Percentiles rank a stretch among this genome's conserved stretches.
Evolutionary conservation across 1,140 invertebrate species (phyloP).

Genomic region (Pararge aegeria): DNA sequence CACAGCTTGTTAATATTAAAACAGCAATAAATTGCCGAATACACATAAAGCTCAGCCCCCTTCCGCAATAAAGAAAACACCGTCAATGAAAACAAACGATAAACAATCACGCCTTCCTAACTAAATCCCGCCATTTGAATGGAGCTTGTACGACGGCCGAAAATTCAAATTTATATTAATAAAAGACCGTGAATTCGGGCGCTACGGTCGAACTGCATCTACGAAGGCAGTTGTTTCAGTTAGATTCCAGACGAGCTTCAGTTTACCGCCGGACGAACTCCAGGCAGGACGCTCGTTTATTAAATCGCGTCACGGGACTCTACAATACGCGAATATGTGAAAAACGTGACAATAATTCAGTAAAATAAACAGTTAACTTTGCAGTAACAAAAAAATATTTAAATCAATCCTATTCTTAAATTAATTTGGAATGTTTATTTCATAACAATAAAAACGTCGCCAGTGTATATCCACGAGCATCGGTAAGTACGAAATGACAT

Average conservation of each 20-base stretch:
- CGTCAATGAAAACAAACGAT: conserved; percentile 19
- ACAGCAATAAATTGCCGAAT: not conserved
- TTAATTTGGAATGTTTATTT: conserved; percentile 13
- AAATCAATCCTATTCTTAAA: not conserved
- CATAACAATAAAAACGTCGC: conserved; percentile 12
- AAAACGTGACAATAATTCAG: conserved; percentile 8
- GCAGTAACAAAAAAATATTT: not conserved
- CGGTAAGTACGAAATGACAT: conserved; percentile 28
- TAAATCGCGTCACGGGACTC: not conserved
- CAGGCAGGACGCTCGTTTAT: conserved; percentile 44
- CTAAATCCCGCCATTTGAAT: conserved; percentile 26
- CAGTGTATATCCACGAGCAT: conserved; percentile 17
- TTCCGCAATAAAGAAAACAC: not conserved
- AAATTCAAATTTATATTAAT: conserved; percentile 45
- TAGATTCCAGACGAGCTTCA: conserved; percentile 35
- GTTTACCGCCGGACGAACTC: conserved; percentile 38
- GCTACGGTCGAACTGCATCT: conserved; percentile 54
- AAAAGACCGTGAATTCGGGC: conserved; percentile 46
- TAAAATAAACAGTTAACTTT: not conserved
- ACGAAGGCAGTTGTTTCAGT: conserved; percentile 42
- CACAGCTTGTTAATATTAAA: not conserved
- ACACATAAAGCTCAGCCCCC: not conserved
- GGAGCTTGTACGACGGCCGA: conserved; percentile 27
- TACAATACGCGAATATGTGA: not conserved
- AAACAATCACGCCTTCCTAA: conserved; percentile 22